Evolutionary conservation across 2,797 vertebrate species (phyloP).

Genomic region (Protonibea diacanthus): DNA sequence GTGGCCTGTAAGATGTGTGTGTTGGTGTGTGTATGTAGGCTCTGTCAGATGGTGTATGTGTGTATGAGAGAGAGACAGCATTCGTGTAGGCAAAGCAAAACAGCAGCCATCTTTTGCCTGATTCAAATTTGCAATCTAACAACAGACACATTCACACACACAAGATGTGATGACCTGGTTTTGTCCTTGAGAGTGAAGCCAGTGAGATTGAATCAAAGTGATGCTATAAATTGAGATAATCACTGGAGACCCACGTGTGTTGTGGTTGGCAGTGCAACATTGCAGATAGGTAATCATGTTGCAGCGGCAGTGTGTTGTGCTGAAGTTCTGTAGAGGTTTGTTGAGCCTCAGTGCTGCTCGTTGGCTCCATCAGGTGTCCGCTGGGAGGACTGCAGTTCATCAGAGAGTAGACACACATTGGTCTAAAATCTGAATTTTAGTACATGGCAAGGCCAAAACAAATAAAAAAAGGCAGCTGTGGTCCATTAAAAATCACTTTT

Average conservation of each 20-base stretch:
- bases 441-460: background rate
- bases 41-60: background rate
- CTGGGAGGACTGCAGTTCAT: conserved; percentile 32
- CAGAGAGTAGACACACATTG: background rate
- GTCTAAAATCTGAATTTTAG: background rate
- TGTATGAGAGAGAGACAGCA: background rate
- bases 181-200: conserved; percentile 39
- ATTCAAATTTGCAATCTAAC: background rate
- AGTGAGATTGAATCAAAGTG: conserved; percentile 28
- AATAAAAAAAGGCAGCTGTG: background rate
- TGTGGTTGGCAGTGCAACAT: conserved; percentile 6
- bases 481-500: background rate
- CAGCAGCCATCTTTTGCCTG: background rate
- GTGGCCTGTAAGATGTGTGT: background rate
- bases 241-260: background rate
- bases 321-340: background rate
- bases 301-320: background rate
- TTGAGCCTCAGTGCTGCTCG: conserved; percentile 1
- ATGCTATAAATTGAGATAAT: conserved; percentile 21
- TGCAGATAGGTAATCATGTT: conserved; percentile 27
- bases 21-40: background rate
- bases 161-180: conserved; percentile 8
- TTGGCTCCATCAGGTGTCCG: conserved; percentile 57
- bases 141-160: background rate
- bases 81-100: background rate